phyloP scores from a whole-genome alignment of 1,140 invertebrate genomes.

The Bombus turneri region DNA sequence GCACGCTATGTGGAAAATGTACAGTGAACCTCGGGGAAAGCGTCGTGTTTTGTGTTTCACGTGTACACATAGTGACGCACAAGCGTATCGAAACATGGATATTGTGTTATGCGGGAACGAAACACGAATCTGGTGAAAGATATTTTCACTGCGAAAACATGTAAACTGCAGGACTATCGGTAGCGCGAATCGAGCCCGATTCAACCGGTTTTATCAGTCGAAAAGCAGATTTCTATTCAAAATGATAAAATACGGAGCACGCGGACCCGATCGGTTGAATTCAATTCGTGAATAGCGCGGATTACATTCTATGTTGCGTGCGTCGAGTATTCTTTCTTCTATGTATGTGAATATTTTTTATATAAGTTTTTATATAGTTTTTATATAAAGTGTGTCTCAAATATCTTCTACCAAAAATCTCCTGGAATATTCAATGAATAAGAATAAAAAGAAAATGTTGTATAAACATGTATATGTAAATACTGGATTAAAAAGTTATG shows the following conservation, averaged over 20 bases:
- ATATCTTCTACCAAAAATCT: neutral
- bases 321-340: neutral
- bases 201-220: slow-evolving; percentile 7
- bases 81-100: neutral
- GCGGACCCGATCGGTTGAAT: neutral
- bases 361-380: neutral
- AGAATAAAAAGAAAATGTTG: neutral
- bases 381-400: neutral
- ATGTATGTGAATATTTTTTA: neutral
- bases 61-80: neutral
- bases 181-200: neutral
- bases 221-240: slow-evolving; percentile 37
- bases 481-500: neutral
- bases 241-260: neutral
- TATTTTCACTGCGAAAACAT: slow-evolving; percentile 14
- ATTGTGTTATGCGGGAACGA: neutral
- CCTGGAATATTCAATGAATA: neutral
- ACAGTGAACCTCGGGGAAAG: neutral
- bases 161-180: slow-evolving; percentile 27
- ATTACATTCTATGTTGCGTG: neutral
- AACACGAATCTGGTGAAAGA: neutral
- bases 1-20: neutral
- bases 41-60: neutral
- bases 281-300: neutral
- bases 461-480: too few species aligned